These are phyloP conservation scores for Sphaerophoria rueppellii DNA, from an alignment of 2,888 invertebrate species.

Conservation along the genomic window DNA sequence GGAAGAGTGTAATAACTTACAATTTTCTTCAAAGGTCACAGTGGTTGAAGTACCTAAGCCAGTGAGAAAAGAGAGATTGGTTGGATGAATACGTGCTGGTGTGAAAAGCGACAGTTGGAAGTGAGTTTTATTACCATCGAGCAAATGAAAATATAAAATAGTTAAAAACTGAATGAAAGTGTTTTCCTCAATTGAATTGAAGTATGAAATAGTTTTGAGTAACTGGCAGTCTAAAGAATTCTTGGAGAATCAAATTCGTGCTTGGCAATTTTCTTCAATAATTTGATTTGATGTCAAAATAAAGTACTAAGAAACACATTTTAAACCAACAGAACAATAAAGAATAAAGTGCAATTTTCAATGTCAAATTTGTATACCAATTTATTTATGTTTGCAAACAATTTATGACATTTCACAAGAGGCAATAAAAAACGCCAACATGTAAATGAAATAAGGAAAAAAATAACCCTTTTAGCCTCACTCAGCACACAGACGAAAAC, in stretches of 20 bases:
- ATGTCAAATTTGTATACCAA: too few relatives aligned
- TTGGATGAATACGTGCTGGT: neutral
- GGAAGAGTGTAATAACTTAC: neutral
- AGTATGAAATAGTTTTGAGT: neutral
- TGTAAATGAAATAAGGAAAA: neutral
- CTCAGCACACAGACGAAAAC: neutral
- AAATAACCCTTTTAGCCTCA: neutral
- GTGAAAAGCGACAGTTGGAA: slow-evolving; percentile 6
- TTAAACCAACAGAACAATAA: too few relatives aligned
- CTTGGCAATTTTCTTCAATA: too few relatives aligned
- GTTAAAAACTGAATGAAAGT: neutral
- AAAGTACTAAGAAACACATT: too few relatives aligned
- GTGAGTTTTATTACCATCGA: slow-evolving; percentile 20
- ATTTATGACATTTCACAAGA: neutral
- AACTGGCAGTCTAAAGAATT: too few relatives aligned
- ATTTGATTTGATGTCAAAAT: too few relatives aligned
- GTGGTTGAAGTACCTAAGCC: neutral
- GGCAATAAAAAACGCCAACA: slow-evolving; percentile 5
- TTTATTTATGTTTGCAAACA: neutral
- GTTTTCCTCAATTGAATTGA: neutral
- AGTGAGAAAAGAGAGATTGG: neutral
- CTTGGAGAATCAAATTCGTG: too few relatives aligned
- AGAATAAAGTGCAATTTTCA: too few relatives aligned
- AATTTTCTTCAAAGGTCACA: slow-evolving; percentile 1
- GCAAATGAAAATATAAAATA: slow-evolving; percentile 28